Conservation (phyloP, 2,797 vertebrate genomes). For the Menidia menidia region DNA sequence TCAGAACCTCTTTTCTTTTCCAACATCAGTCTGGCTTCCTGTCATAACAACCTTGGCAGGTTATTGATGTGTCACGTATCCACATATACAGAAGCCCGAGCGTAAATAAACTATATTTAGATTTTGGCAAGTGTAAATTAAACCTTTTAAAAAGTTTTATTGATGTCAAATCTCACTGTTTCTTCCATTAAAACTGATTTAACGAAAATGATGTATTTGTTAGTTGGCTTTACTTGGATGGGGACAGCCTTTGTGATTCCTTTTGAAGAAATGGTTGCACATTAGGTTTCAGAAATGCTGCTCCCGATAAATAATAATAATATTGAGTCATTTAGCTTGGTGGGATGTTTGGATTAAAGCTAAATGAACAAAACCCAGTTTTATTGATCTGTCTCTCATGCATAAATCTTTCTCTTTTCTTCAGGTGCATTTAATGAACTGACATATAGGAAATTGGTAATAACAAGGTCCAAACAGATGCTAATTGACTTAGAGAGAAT, state of each 20-base stretch:
- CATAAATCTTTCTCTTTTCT: background rate
- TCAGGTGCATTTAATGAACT: background rate
- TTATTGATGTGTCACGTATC: conserved; percentile 1
- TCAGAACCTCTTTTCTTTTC: background rate
- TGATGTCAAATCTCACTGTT: background rate
- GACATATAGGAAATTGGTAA: background rate
- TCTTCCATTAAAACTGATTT: conserved; percentile 2
- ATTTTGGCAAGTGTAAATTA: conserved; percentile 7
- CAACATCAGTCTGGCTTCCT: conserved; percentile 10
- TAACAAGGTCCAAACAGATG: background rate
- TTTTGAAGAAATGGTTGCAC: background rate
- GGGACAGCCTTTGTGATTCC: no score
- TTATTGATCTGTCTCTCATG: background rate
- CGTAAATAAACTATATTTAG: background rate
- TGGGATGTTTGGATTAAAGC: no score
- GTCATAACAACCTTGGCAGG: conserved; percentile 12
- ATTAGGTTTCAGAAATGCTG: background rate
- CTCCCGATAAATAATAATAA: no score
- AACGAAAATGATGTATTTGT: no score
- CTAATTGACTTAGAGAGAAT: background rate
- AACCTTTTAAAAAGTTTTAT: conserved; percentile 30
- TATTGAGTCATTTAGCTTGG: no score
- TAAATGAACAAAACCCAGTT: no score
- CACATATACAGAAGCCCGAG: background rate
- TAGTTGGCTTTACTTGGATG: no score